Conservation (phyloP, 35 echinoderm and acorn worm species). For the Chiridota heheva region DNA sequence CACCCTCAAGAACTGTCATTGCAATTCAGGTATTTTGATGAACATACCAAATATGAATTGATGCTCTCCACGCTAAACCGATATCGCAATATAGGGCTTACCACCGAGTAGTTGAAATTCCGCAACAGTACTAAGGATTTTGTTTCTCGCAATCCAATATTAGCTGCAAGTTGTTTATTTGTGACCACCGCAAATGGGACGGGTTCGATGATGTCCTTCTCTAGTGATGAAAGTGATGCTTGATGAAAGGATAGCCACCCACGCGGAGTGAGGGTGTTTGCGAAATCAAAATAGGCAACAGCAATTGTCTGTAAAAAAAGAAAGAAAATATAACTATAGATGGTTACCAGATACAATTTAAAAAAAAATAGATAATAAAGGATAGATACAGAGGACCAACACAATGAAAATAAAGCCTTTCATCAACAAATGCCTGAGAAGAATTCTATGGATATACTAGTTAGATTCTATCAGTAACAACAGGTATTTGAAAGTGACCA, state of each 20-base stretch:
- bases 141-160: slow-evolving; percentile 32
- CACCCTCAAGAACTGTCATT: no score
- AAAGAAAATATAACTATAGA: slow-evolving; percentile 20
- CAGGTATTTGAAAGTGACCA: no score
- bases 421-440: no score
- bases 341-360: not conserved
- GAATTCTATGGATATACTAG: no score
- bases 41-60: not conserved
- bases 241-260: slow-evolving; percentile 74
- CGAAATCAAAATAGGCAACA: slow-evolving; percentile 77
- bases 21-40: no score
- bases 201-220: slow-evolving; percentile 76
- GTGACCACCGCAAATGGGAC: slow-evolving; percentile 76
- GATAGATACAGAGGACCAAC: no score
- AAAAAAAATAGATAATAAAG: not conserved
- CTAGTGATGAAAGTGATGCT: slow-evolving; percentile 59
- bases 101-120: slow-evolving; percentile 72
- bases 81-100: no score
- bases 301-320: slow-evolving; percentile 56
- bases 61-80: not conserved
- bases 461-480: no score
- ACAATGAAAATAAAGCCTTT: no score
- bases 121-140: slow-evolving; percentile 53
- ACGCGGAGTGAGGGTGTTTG: slow-evolving; percentile 16
- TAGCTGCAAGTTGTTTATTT: slow-evolving; percentile 52